A percentile compares a stretch with the other conserved stretches of the same genome.
phyloP scores from a whole-genome alignment of 2,797 vertebrate genomes.

The Gouania willdenowi region DNA sequence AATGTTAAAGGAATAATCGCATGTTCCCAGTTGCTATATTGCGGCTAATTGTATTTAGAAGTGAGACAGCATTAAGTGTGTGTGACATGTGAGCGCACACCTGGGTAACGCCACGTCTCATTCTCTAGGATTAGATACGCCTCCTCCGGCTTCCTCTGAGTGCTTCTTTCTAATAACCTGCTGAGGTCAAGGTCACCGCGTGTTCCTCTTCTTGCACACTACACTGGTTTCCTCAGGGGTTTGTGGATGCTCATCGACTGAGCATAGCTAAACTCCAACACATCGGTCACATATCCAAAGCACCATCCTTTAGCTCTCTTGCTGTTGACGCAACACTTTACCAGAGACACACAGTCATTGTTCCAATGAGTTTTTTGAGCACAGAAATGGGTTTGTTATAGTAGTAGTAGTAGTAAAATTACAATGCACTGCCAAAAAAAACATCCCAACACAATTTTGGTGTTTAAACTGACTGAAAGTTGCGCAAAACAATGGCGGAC shows the following conservation, averaged over 20 bases:
- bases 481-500: too few species aligned
- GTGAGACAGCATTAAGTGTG: neutral
- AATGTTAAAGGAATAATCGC: slow-evolving; percentile 11
- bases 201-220: slow-evolving; percentile 14
- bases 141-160: neutral
- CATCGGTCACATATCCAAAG: slow-evolving; percentile 39
- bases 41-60: neutral
- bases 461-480: too few species aligned
- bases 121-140: neutral
- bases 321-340: slow-evolving; percentile 15
- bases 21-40: neutral
- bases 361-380: too few species aligned
- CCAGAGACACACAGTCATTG: neutral
- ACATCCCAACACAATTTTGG: too few species aligned
- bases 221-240: slow-evolving; percentile 46
- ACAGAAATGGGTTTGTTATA: too few species aligned
- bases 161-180: slow-evolving; percentile 4
- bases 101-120: neutral
- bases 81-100: neutral
- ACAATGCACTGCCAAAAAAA: too few species aligned
- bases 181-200: slow-evolving; percentile 26
- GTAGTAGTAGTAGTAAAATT: too few species aligned
- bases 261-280: slow-evolving; percentile 42
- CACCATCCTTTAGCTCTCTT: neutral
- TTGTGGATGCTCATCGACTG: slow-evolving; percentile 40